Evolutionary conservation across 1,140 invertebrate species (phyloP).

Genomic region (Doryteuthis pealeii): DNA sequence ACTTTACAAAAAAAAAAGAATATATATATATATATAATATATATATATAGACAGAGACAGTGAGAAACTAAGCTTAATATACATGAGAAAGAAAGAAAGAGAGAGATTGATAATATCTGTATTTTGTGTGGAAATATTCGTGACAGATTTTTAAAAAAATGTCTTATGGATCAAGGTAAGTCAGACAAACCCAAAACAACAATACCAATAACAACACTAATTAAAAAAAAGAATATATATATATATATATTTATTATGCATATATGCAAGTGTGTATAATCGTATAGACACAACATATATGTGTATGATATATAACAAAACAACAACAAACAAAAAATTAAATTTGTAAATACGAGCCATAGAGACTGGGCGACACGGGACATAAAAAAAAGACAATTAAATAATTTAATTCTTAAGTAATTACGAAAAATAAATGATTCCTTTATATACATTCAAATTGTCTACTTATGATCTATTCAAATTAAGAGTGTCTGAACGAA

Average conservation of each 20-base stretch:
- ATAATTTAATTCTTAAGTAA: not conserved
- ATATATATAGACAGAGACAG: not conserved
- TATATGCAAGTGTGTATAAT: not conserved
- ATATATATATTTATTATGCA: not conserved
- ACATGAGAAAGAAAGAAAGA: too few relatives aligned
- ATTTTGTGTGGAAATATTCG: too few relatives aligned
- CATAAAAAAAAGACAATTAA: not conserved
- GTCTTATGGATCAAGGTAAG: too few relatives aligned
- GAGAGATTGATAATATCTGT: too few relatives aligned
- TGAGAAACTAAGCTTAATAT: not conserved
- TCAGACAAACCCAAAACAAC: too few relatives aligned
- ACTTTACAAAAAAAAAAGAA: not conserved
- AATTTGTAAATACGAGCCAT: not conserved
- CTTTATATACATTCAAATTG: too few relatives aligned
- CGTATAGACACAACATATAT: not conserved
- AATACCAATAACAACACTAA: too few relatives aligned
- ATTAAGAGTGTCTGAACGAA: too few relatives aligned
- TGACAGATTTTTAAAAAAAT: too few relatives aligned
- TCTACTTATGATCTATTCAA: too few relatives aligned
- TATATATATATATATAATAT: not conserved
- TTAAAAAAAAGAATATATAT: too few relatives aligned
- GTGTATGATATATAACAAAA: not conserved
- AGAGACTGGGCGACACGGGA: not conserved
- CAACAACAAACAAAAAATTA: not conserved
- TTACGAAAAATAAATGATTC: not conserved